Evolutionary conservation across 2,888 invertebrate genomes (phyloP), one percentile per base, ranked within the genome.

Genomic region (Lordiphosa andalusiaca): DNA sequence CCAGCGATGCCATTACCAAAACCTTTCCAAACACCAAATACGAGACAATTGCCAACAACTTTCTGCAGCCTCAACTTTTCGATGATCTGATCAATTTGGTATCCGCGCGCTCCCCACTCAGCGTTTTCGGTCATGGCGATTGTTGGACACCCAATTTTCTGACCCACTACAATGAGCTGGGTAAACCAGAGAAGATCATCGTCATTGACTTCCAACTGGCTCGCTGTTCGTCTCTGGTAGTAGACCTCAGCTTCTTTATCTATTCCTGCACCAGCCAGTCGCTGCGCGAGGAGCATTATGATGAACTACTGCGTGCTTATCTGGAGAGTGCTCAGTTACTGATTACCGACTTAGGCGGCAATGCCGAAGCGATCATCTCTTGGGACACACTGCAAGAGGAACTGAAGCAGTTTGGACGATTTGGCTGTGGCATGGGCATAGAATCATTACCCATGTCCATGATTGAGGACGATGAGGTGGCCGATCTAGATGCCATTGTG

Each of bases 71-170:
- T 25, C 86, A 91, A 0, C 91, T 91, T 41, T 89, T 91, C 53
- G 85, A 86, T 51, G 91, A 90, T 46, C 88, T 91, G 87, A 87
- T 90, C 1, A 86, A 82, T 44, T 56, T 88, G 41, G 87, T 86
- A 0, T 81, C 86, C 5, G 73, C 77, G 0, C 82, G 73, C 63
- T 85, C 83, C 13, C 88, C 89, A 19, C 88, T 91, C n/a, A 90
- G 92, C 0, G 93, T 93, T 0, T 91, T 94, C 25, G 92, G 91
- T 0, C 94, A 95, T 58, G 95, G 94, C 0, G 95, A 95, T 83
- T 92, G 92, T 37, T 95, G 95, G 95, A 91, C 93, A 0, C 93
- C 93, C n/a, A 95, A 95, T 84, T 94, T 94, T 70, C 85, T 95
- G 0, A 91, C 91, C 6, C 91, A 91, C 40, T 90, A 90, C 52